These are phyloP conservation scores for Parasteatoda lunata DNA, from an alignment of 2,888 invertebrate species.

Conservation along the genomic window DNA sequence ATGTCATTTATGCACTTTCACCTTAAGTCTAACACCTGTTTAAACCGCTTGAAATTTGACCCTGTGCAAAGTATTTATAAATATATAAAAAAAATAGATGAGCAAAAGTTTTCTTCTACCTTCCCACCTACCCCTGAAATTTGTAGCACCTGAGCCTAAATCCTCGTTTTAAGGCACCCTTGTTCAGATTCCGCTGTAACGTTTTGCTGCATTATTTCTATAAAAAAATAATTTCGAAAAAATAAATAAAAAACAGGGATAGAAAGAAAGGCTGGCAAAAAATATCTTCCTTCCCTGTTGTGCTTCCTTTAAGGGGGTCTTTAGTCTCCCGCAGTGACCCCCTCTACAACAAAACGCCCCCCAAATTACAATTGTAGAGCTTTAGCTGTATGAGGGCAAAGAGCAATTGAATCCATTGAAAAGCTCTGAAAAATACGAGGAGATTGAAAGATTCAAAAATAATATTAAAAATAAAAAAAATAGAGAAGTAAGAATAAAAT, in stretches of 20 bases:
- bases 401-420: conserved; percentile 62
- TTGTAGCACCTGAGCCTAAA: conserved; percentile 44
- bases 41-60: conserved; percentile 51
- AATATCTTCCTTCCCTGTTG: conserved; percentile 32
- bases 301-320: conserved; percentile 54
- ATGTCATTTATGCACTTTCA: not conserved
- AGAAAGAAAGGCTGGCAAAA: conserved; percentile 8
- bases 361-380: conserved; percentile 61
- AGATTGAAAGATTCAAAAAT: conserved; percentile 51
- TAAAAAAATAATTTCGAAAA: conserved; percentile 33
- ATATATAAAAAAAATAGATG: conserved; percentile 31
- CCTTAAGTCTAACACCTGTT: conserved; percentile 43
- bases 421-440: conserved; percentile 49
- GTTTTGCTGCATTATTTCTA: conserved; percentile 50
- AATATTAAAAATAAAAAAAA: conserved; percentile 43
- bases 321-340: conserved; percentile 43
- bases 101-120: conserved; percentile 7
- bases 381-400: conserved; percentile 61
- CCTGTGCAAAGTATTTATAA: conserved; percentile 54
- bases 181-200: conserved; percentile 48
- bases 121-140: conserved; percentile 16
- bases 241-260: conserved; percentile 22
- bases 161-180: conserved; percentile 50
- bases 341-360: conserved; percentile 63
- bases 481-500: conserved; percentile 21